Conservation (phyloP, 2,797 vertebrate species). For the Ptychadena robeensis region DNA sequence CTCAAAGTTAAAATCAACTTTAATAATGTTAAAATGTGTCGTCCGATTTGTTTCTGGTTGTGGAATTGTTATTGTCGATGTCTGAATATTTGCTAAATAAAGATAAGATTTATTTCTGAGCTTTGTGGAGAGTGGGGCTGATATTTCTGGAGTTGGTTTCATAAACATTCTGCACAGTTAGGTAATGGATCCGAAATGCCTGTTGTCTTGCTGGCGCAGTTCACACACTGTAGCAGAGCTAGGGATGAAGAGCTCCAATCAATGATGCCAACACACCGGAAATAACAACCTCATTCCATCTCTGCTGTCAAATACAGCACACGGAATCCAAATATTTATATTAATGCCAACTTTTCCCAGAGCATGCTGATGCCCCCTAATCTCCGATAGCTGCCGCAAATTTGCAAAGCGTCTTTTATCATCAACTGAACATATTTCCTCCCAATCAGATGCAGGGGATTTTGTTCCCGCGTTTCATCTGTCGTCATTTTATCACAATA, state of each 20-base stretch:
- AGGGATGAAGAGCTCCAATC: not conserved
- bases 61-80: too few relatives aligned
- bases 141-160: too few relatives aligned
- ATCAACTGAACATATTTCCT: constrained; percentile 20
- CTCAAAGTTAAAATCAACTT: too few relatives aligned
- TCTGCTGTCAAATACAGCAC: not conserved
- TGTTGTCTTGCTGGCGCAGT: not conserved
- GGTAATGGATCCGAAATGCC: not conserved
- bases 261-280: not conserved
- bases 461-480: constrained; percentile 15
- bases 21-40: too few relatives aligned
- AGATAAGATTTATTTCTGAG: too few relatives aligned
- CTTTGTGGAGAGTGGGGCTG: too few relatives aligned
- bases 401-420: not conserved
- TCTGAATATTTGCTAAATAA: too few relatives aligned
- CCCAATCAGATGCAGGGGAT: not conserved
- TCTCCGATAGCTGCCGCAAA: not conserved
- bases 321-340: not conserved
- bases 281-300: too few relatives aligned
- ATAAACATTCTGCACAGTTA: not conserved
- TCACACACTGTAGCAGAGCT: not conserved
- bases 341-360: not conserved
- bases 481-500: constrained; percentile 29
- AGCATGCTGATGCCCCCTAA: not conserved
- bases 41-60: too few relatives aligned